Base-by-base conservation (phyloP, 2,888 invertebrate genomes). In the Pristionchus japonicus region DNA sequence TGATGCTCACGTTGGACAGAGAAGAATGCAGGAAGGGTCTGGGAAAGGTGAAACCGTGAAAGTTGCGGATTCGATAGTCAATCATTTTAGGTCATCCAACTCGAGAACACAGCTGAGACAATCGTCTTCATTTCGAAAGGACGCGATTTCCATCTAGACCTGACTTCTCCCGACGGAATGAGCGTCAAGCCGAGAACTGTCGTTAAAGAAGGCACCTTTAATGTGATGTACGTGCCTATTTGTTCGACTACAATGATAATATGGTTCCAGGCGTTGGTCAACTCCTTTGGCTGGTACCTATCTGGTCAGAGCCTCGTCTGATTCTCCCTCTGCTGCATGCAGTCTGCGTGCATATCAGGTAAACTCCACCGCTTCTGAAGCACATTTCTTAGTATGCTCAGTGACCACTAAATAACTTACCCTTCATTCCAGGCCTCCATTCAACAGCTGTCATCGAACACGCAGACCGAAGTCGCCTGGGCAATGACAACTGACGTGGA, bases 71-170 rank as follows among this genome's bases (percentile, higher is more conserved):
- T 23, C 3, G 3, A 90, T 89, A 47, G 27, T 74, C 6, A 91
- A 89, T 88, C 88, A 91, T 61, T 77, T 91, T 23, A 70, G 70
- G 70, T 70, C 3, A 64, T 91, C 70, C 86, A 90, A 37, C 77
- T 91, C 67, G 92, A 92, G 64, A 77, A 67, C 11, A 87, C 88
- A 23, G 83, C 88, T 23, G 90, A 91, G 70, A 70, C 89, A 13
- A 64, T 92, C 17, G 89, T 90, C 17, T 87, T 92, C 47, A 88
- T 91, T 11, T 91, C 90, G n/a, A 90, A 89, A 27, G 92, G 91
- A 89, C 23, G 86, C 0, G 37, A 57, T 13, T 52, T 83, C 34
- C 47, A 57, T 34, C 83, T 47, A 23, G 34, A 43, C 11, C 11
- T 83, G 13, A 83, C 34, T 3, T 31, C 31, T 83, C 83, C 83